Conservation (phyloP, 2,888 invertebrate genomes). For the Eledone cirrhosa region DNA sequence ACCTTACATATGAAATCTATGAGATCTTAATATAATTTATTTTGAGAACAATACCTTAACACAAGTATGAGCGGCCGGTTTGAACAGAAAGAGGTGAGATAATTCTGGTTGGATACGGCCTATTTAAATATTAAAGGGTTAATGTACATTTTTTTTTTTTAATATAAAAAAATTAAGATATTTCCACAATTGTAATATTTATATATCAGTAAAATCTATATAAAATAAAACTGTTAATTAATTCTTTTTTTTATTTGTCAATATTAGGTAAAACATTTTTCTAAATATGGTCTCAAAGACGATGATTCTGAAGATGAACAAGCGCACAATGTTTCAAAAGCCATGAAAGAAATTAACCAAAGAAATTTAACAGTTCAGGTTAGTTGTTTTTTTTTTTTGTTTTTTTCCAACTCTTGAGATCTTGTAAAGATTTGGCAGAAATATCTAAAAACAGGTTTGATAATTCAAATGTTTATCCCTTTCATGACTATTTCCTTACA, state of each 20-base stretch:
- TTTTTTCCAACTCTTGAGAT: background rate
- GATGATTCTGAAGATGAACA: constrained; percentile 79
- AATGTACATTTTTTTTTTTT: background rate
- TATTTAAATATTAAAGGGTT: background rate
- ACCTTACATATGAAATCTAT: background rate
- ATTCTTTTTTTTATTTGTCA: background rate
- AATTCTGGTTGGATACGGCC: no score
- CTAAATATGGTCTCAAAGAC: constrained; percentile 92
- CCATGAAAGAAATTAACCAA: constrained; percentile 48
- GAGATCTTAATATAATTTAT: no score
- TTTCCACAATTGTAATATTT: background rate
- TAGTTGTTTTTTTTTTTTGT: constrained; percentile 34
- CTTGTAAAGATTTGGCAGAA: background rate
- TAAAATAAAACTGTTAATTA: background rate
- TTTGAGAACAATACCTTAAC: no score
- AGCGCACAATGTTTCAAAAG: constrained; percentile 67
- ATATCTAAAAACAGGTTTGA: no score
- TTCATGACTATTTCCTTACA: no score
- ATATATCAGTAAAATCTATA: background rate
- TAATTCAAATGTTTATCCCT: no score
- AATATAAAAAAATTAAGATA: background rate
- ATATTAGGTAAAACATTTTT: constrained; percentile 86
- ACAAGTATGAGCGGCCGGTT: no score
- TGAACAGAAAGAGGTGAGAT: no score
- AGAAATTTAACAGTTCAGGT: constrained; percentile 52